phyloP scores from a whole-genome alignment of 2,888 invertebrate species.

The Melanophora roralis region DNA sequence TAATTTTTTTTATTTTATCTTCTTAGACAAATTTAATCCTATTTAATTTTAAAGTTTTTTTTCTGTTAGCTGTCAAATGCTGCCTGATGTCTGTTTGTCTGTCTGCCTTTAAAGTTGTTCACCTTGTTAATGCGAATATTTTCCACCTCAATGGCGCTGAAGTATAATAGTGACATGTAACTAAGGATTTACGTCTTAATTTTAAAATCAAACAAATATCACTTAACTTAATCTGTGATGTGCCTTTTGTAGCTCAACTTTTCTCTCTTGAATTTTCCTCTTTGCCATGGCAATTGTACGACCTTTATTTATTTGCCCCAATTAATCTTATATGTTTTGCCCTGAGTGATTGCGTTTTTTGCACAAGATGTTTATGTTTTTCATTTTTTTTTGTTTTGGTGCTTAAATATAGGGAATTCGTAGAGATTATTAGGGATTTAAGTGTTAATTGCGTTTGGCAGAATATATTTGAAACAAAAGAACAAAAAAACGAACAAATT shows the following conservation, averaged over 20 bases:
- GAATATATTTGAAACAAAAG: too few species aligned
- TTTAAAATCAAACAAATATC: neutral
- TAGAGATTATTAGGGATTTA: neutral
- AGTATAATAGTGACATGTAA: neutral
- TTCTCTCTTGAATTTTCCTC: neutral
- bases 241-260: too few species aligned
- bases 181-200: neutral
- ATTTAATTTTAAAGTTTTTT: too few species aligned
- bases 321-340: constrained; percentile 18
- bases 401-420: neutral
- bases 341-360: constrained; percentile 3
- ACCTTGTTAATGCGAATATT: neutral
- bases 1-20: too few species aligned
- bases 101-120: neutral
- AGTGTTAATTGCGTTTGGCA: constrained; percentile 8
- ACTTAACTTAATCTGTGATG: too few species aligned
- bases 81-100: neutral
- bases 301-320: constrained; percentile 19
- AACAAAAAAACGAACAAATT: too few species aligned
- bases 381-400: neutral
- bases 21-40: too few species aligned
- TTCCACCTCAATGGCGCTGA: neutral
- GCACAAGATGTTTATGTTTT: neutral
- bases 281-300: neutral
- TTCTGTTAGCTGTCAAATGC: too few species aligned